Percentiles rank a stretch among this genome's conserved stretches.
These are phyloP conservation scores for Caenorhabditis doughertyi DNA, from an alignment of 2,888 invertebrate genomes.

Conservation along the genomic window DNA sequence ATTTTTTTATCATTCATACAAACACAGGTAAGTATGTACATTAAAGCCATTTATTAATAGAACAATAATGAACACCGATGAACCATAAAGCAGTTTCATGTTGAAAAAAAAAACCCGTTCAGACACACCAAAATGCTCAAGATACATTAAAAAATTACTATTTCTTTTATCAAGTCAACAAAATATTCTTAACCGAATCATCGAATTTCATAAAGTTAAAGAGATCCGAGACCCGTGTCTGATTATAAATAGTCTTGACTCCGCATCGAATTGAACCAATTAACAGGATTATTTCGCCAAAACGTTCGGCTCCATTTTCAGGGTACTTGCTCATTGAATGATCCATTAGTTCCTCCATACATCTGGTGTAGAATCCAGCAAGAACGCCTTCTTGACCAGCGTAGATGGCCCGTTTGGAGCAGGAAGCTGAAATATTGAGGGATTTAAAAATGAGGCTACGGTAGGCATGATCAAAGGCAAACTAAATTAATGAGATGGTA, in stretches of 20 bases:
- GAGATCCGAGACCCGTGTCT: slow-evolving; percentile 67
- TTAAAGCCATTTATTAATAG: no score
- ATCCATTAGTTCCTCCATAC: slow-evolving; percentile 62
- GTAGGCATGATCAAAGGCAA: no score
- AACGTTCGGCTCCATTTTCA: slow-evolving; percentile 52
- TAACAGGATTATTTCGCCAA: slow-evolving; percentile 66
- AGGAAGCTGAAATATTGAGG: slow-evolving; percentile 21
- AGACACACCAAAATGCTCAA: background rate
- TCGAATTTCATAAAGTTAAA: slow-evolving; percentile 71
- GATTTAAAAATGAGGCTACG: no score
- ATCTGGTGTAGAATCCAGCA: slow-evolving; percentile 33
- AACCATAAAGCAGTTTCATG: no score
- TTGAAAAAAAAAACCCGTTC: no score
- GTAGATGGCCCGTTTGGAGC: slow-evolving; percentile 43
- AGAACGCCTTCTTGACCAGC: slow-evolving; percentile 50
- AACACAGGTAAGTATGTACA: no score
- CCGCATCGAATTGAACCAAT: slow-evolving; percentile 64
- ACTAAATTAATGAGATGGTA: no score
- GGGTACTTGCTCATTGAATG: slow-evolving; percentile 52
- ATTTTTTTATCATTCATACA: no score
- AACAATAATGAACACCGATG: no score
- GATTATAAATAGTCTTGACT: slow-evolving; percentile 64
- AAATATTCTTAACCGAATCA: slow-evolving; percentile 63
- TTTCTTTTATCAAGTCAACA: slow-evolving; percentile 20
- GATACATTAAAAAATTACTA: background rate